These are phyloP conservation scores for Cyprinodon diabolis DNA, from an alignment of 2,797 vertebrate genomes.

Conservation along the genomic window DNA sequence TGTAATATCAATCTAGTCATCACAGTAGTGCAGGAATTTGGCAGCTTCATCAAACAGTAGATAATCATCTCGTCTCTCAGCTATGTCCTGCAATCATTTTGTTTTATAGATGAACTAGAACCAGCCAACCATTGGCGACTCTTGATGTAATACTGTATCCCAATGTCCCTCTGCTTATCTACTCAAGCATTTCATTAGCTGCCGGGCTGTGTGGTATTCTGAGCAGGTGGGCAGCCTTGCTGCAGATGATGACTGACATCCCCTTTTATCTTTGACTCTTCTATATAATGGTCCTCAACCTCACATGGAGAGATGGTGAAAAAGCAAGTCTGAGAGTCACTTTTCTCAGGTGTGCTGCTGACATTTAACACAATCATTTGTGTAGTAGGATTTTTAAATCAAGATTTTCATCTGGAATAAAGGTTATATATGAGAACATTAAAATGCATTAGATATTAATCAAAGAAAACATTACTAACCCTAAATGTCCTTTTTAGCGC, in stretches of 20 bases:
- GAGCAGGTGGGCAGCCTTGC: slow-evolving; percentile 71
- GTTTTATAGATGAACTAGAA: slow-evolving; percentile 28
- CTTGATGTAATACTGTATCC: slow-evolving; percentile 66
- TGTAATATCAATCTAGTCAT: slow-evolving; percentile 69
- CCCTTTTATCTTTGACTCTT: slow-evolving; percentile 73
- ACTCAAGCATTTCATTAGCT: slow-evolving; percentile 67
- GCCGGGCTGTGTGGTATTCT: slow-evolving; percentile 51
- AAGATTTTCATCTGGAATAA: slow-evolving; percentile 1
- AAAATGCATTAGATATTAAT: slow-evolving; percentile 17
- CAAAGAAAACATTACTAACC: background rate
- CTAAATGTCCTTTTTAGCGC: background rate
- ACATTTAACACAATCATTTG: background rate
- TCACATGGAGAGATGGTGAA: slow-evolving; percentile 38
- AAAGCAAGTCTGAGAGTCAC: slow-evolving; percentile 13
- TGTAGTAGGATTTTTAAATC: slow-evolving; percentile 1
- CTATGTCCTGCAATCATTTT: slow-evolving; percentile 38
- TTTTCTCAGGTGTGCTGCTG: slow-evolving; percentile 17
- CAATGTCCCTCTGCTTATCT: slow-evolving; percentile 58
- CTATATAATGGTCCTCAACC: slow-evolving; percentile 44
- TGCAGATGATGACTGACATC: slow-evolving; percentile 68
- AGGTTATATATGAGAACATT: background rate
- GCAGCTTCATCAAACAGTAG: slow-evolving; percentile 53
- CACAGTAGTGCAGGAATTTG: slow-evolving; percentile 61
- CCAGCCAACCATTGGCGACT: slow-evolving; percentile 36
- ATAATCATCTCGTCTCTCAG: slow-evolving; percentile 69